Evolutionary conservation across 2,797 vertebrate genomes (phyloP), one percentile per base, ranked within the genome.

Genomic region (Gymnoscopelus braueri): DNA sequence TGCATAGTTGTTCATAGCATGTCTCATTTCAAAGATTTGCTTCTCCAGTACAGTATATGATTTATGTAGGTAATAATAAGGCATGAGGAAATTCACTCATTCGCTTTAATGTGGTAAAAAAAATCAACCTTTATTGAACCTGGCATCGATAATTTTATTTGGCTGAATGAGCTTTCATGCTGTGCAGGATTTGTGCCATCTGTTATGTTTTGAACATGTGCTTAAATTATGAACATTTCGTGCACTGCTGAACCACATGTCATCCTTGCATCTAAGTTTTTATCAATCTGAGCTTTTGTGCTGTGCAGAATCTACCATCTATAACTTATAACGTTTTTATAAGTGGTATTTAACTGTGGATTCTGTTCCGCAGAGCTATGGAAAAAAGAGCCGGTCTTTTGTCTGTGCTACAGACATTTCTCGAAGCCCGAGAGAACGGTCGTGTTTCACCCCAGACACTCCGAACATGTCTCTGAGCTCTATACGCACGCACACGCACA

Each of bases 331-430:
- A 19, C 12, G 4, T 60, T 44, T 19, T 44, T 19, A 60, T 19
- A 44, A n/a, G 2, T 14, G 13, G 15, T 48, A 23, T 35, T 1
- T 24, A 66, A 11, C 55, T 79, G 39, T 44, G 9, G 39, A 44
- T 44, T 44, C 39, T 44, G 39, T 44, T 1, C 39, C 10, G 39
- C 39, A 12, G 47, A 63, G 14, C 39, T 2, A 0, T 4, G 35
- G 39, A 7, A 44, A 23, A 23, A 7, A 48, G 49, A 60, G 26
- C 44, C 56, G 35, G 24, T 71, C 61, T 55, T 76, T 64, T 77
- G 65, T 71, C 52, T 44, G 32, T 47, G 39, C 66, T 51, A 48
- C n/a, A 75, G 65, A 79, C 3, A 0, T 26, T 60, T 60, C 64
- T 63, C 15, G 9, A 9, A 69, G 64, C 76, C 60, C 4, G 69